Evolutionary conservation across 2,888 invertebrate genomes (phyloP), one percentile per base, ranked within the genome.

Genomic region (Pharmacophagus antenor): DNA sequence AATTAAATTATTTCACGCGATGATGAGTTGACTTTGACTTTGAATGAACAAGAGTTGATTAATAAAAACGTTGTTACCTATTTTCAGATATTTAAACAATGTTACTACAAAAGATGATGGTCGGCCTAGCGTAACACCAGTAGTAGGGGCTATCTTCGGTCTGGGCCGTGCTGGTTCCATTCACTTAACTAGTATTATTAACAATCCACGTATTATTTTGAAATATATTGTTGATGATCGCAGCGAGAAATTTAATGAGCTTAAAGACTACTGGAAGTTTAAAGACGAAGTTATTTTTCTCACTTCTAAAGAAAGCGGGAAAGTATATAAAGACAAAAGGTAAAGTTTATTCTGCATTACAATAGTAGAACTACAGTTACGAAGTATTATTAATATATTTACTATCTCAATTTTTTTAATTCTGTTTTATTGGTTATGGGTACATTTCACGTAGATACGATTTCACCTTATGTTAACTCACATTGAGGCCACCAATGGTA

Each of bases 91-190:
- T 65, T 62, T 83, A 6, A 76, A 85, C 55, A 83, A 91, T 65
- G 67, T 88, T 1, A 72, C 71, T 1, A 65, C 82, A 15, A 80
- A 82, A 64, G 70, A 73, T 44, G 69, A 67, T 8, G 65, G 70
- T 0, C 72, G 70, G 53, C 62, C 64, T 1, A 59, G 64, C 2
- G 74, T 72, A 0, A 63, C 75, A 1, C 78, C 84, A 0, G 68
- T 92, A 1, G 86, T 85, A 3, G 73, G 88, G 0, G 93, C 93
- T 4, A 76, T 93, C 21, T 93, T 93, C 65, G 93, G 93, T 1
- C 76, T 92, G 1, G 93, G 93, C 1, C 88, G 93, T 27, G 93
- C 93, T 2, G 93, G 93, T 0, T 91, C 92, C 52, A 93, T 93
- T 63, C 93, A 94, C 67, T 74, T 93, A 62, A 65, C 77, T 15